phyloP scores from a whole-genome alignment of 1,140 invertebrate species.

The Pemphigus obesinymphae region DNA sequence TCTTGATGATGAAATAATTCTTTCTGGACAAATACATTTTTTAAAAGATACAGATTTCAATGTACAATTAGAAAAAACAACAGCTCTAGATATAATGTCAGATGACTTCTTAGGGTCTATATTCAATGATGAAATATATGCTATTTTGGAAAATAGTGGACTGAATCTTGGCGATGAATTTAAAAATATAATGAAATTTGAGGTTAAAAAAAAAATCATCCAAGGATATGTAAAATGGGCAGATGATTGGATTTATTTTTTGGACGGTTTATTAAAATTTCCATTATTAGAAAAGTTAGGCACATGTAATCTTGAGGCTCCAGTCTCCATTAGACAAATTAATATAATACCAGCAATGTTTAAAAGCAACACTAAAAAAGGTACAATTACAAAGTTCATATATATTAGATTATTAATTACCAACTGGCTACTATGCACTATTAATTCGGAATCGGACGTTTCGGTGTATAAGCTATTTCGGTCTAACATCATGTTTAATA shows the following conservation, averaged over 20 bases:
- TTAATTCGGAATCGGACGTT: background rate
- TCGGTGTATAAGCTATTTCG: too few relatives aligned
- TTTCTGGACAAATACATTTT: background rate
- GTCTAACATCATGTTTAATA: too few relatives aligned
- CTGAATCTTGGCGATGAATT: background rate
- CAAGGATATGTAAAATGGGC: background rate
- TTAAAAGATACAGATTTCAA: background rate
- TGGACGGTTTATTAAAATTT: background rate
- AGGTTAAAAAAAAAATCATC: background rate
- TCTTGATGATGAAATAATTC: background rate
- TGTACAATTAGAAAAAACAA: background rate
- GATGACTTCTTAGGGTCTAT: background rate
- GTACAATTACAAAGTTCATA: too few relatives aligned
- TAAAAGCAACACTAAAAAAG: background rate
- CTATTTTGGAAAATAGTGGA: background rate
- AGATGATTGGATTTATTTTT: conserved; percentile 19
- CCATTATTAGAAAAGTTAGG: background rate
- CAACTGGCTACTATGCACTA: too few relatives aligned
- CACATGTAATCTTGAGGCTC: background rate
- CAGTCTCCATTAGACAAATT: background rate
- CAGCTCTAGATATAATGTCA: background rate
- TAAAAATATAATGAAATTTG: background rate
- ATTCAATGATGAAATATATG: background rate
- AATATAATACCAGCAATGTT: background rate
- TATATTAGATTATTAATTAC: too few relatives aligned